phyloP scores from a whole-genome alignment of 2,797 vertebrate genomes.

The Chaetophractus vellerosus region DNA sequence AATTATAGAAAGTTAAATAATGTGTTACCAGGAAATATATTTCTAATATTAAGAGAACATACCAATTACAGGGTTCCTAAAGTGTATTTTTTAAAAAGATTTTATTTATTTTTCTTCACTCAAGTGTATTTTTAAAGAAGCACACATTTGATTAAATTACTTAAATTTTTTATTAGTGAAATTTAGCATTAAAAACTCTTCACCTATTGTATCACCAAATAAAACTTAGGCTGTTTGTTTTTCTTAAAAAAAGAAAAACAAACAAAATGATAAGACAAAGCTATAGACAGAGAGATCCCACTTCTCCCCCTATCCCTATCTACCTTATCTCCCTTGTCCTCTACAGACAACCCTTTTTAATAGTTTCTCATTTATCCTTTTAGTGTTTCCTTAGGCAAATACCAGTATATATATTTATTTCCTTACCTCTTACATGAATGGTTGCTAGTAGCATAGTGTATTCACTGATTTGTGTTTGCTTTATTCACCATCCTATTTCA shows the following conservation, averaged over 20 bases:
- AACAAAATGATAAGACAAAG: neutral
- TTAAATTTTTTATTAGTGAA: constrained; percentile 84
- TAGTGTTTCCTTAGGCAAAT: neutral
- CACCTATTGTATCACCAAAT: constrained; percentile 91
- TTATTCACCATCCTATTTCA: constrained; percentile 57
- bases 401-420: constrained; percentile 32
- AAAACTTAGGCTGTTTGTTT: constrained; percentile 95
- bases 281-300: neutral
- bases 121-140: constrained; percentile 75
- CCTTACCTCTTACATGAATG: neutral
- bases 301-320: neutral
- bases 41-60: constrained; percentile 88
- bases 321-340: neutral
- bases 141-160: constrained; percentile 77
- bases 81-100: constrained; percentile 57
- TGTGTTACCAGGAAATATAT: constrained; percentile 92
- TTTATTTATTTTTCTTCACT: neutral
- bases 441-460: neutral
- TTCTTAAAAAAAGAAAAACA: neutral
- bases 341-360: neutral
- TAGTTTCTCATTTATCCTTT: constrained; percentile 11
- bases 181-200: constrained; percentile 67
- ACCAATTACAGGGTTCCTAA: constrained; percentile 84
- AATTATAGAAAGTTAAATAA: constrained; percentile 89
- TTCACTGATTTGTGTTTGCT: constrained; percentile 54